Evolutionary conservation across 2,888 invertebrate species (phyloP), one percentile per base, ranked within the genome.

Genomic region (Chymomyza caudatula): DNA sequence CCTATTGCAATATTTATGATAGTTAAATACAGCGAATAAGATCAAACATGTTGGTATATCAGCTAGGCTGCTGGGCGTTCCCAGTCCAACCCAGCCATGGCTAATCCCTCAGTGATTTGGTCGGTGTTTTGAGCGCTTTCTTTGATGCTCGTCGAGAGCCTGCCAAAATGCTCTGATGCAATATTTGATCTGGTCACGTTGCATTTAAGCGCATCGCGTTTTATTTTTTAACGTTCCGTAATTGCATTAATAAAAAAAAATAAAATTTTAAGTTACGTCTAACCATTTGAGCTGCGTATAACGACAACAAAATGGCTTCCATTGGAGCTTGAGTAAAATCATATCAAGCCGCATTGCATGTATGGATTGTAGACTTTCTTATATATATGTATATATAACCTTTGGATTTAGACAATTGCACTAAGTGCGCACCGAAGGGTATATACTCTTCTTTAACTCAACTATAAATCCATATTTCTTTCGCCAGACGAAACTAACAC

Each of bases 231-330:
- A 84, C 78, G 81, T 73, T 76, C 73, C 74, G 78, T 78, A 78
- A 84, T 78, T 78, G 78, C 78, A 80, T 78, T 84, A 80, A 83
- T 83, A 81, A 83, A 83, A n/a, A n/a, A n/a, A n/a, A 80, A 78
- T 75, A 80, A 78, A 83, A 83, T 83, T 78, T 56, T 78, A 80
- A 80, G 83, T 78, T 78, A 78, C 80, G 78, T 78, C 80, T 78
- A 75, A 83, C 81, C 80, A 78, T 83, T 78, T 83, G 78, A 83
- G 78, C 77, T 83, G 78, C 78, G 83, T 78, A 78, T 11, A 83
- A 83, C 77, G 78, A 78, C 83, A 78, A 84, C 78, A 84, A 78
- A 78, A 83, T n/a, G n/a, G 78, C 78, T 78, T 81, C n/a, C n/a
- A n/a, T n/a, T n/a, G n/a, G n/a, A n/a, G n/a, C n/a, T n/a, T n/a